phyloP scores from a whole-genome alignment of 1,140 invertebrate species.

The Aleiodes sp. region DNA sequence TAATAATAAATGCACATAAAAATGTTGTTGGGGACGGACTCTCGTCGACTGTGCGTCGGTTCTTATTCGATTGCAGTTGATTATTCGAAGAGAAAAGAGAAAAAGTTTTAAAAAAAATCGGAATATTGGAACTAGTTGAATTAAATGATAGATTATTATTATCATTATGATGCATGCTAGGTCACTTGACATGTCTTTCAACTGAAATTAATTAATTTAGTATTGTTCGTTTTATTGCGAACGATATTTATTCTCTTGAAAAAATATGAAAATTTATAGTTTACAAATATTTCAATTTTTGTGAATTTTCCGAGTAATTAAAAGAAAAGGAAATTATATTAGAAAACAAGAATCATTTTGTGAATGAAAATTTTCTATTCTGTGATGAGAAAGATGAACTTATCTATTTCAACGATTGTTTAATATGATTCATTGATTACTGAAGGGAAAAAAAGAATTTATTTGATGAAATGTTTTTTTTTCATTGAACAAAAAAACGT shows the following conservation, averaged over 20 bases:
- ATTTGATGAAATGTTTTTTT: too few species aligned
- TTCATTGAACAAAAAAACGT: too few species aligned
- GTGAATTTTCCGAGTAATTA: neutral
- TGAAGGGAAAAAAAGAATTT: too few species aligned
- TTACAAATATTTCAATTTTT: neutral
- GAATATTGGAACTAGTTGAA: neutral
- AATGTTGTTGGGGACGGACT: neutral
- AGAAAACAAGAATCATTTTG: neutral
- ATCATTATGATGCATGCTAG: slow-evolving; percentile 8
- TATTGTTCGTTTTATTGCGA: neutral
- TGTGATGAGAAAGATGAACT: neutral
- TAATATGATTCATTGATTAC: neutral
- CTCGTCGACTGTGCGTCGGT: neutral
- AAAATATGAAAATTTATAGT: neutral
- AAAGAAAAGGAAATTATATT: neutral
- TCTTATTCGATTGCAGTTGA: too few species aligned
- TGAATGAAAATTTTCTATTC: neutral
- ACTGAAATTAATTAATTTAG: slow-evolving; percentile 5
- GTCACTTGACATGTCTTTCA: slow-evolving; percentile 10
- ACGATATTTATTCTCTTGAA: neutral
- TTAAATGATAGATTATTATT: neutral
- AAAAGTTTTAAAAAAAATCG: too few species aligned
- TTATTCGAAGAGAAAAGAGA: too few species aligned
- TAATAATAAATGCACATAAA: neutral
- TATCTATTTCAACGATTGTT: neutral